phyloP scores from a whole-genome alignment of 35 echinoderm and acorn worm species.

The Ptychodera flava region DNA sequence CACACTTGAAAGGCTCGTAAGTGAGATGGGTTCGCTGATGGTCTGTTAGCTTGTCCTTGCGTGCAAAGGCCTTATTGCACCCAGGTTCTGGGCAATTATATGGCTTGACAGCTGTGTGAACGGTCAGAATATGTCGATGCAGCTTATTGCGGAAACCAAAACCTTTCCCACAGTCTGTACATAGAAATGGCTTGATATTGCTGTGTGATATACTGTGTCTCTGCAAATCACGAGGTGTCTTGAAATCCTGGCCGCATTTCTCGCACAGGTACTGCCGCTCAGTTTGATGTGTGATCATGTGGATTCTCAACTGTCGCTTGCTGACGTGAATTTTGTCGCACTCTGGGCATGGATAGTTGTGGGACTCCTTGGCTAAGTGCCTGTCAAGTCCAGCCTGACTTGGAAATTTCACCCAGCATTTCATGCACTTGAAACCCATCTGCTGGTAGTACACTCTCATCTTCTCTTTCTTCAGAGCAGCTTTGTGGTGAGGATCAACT shows the following conservation, averaged over 20 bases:
- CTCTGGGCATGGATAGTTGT: conserved; percentile 59
- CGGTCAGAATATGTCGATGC: conserved; percentile 65
- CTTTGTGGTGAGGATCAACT: conserved; percentile 41
- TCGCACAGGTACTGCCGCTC: conserved; percentile 61
- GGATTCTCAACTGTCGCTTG: conserved; percentile 69
- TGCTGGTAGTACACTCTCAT: conserved; percentile 79
- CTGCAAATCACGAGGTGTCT: conserved; percentile 57
- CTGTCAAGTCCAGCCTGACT: conserved; percentile 43
- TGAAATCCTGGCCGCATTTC: conserved; percentile 66
- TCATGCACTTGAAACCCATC: conserved; percentile 61
- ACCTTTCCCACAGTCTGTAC: conserved; percentile 62
- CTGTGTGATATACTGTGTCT: conserved; percentile 70
- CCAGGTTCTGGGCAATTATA: conserved; percentile 41
- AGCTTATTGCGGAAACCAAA: conserved; percentile 80
- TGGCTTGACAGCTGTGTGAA: conserved; percentile 58
- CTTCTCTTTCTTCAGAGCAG: conserved; percentile 47
- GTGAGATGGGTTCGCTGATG: conserved; percentile 63
- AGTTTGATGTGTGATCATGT: conserved; percentile 57
- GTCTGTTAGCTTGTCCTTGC: conserved; percentile 87
- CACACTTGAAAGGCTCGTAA: conserved; percentile 51
- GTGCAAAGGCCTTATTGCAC: conserved; percentile 65
- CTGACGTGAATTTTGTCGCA: conserved; percentile 75
- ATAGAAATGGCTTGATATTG: conserved; percentile 49
- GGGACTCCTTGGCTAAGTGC: conserved; percentile 52
- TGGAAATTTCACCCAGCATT: conserved; percentile 89